Evolutionary conservation across 2,888 invertebrate species (phyloP).

Genomic region (Metacarcinus magister): DNA sequence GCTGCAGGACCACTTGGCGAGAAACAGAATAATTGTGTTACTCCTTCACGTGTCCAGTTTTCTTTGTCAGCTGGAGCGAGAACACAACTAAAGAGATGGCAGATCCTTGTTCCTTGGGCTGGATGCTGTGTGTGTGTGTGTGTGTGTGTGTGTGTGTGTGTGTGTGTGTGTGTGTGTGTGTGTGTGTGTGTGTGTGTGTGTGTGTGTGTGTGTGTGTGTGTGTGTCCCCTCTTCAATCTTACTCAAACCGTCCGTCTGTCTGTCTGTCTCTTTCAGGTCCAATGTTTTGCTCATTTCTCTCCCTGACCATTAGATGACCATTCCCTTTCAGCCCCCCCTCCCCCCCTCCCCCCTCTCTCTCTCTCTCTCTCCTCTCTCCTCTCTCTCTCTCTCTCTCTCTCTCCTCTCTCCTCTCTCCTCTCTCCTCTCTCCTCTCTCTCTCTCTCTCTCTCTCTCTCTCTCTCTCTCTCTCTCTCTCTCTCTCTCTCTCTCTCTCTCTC

Average conservation of each 20-base stretch:
- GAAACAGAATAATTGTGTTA: background rate
- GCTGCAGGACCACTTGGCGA: background rate
- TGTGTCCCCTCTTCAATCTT: background rate
- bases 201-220: slow-evolving; percentile 61
- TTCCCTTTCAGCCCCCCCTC: background rate
- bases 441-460: background rate
- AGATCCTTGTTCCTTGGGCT: background rate
- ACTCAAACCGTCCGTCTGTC: background rate
- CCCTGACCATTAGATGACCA: background rate
- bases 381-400: background rate
- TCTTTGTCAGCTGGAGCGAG: background rate
- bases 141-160: slow-evolving; percentile 57
- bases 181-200: slow-evolving; percentile 60
- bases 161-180: slow-evolving; percentile 35
- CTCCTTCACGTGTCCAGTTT: background rate
- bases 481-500: background rate
- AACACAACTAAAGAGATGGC: background rate
- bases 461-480: background rate
- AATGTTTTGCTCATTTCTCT: background rate
- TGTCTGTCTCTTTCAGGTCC: background rate
- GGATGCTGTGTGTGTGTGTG: background rate
- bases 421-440: background rate
- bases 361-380: background rate
- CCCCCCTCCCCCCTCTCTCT: background rate
- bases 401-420: background rate